Percentiles rank a stretch among this genome's conserved stretches.
phyloP scores from a whole-genome alignment of 2,797 vertebrate species.

The Nothura maculosa region DNA sequence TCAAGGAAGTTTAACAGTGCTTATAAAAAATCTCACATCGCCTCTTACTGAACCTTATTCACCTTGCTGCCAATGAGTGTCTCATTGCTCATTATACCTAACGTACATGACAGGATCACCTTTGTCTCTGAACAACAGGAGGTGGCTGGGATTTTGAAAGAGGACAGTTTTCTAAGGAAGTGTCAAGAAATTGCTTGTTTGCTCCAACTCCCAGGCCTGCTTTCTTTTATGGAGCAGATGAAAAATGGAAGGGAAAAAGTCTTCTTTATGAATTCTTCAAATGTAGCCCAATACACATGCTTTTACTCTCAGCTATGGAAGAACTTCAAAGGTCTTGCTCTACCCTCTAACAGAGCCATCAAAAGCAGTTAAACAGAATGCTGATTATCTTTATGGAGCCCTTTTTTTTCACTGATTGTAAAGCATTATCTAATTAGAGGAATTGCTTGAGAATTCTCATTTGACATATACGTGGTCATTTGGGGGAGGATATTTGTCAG shows the following conservation, averaged over 20 bases:
- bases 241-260: background rate
- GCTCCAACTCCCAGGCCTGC: background rate
- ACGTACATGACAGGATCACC: background rate
- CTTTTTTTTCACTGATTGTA: background rate
- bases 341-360: slow-evolving; percentile 8
- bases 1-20: background rate
- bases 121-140: background rate
- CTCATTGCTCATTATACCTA: background rate
- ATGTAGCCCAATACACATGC: background rate
- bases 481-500: background rate
- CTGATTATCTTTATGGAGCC: background rate
- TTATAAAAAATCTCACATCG: background rate
- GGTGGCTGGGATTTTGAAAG: background rate
- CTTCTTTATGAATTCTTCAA: background rate
- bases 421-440: slow-evolving; percentile 16
- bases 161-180: background rate
- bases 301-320: background rate
- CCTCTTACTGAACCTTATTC: background rate
- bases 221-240: background rate
- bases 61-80: background rate
- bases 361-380: background rate
- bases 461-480: background rate
- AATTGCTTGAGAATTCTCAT: background rate
- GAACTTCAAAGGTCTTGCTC: background rate
- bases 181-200: background rate